Conservation (phyloP, 2,113 vertebrate species). For the Ammodytes dubius region DNA sequence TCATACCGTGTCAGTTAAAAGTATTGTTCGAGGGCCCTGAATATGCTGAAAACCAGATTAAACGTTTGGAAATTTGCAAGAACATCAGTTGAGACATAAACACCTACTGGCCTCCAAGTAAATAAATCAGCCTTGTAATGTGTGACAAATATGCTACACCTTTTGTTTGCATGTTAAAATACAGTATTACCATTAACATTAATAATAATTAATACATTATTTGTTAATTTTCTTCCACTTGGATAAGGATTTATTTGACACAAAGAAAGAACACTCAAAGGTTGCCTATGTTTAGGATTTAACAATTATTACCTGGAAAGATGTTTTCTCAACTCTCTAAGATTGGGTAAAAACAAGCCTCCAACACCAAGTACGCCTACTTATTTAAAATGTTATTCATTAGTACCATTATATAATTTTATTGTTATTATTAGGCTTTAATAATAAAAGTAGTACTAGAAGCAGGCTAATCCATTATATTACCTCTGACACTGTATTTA, state of each 20-base stretch:
- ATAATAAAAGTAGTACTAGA: background rate
- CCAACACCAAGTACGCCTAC: no score
- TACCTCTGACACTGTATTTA: background rate
- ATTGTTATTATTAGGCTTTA: background rate
- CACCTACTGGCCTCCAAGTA: background rate
- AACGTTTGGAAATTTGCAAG: background rate
- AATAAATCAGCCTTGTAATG: background rate
- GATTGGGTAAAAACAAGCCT: background rate
- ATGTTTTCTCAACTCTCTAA: background rate
- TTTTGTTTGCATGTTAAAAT: background rate
- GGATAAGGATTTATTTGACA: background rate
- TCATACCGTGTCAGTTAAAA: background rate
- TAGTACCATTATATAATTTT: background rate
- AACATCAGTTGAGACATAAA: no score
- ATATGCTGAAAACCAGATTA: background rate
- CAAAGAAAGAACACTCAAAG: no score
- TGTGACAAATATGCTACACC: slow-evolving; percentile 1
- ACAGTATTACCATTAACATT: background rate
- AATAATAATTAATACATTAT: no score
- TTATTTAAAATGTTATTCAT: background rate
- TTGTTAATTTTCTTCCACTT: background rate
- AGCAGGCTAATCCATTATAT: background rate
- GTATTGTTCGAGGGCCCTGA: background rate
- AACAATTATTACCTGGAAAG: background rate
- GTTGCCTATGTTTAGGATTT: background rate